A percentile compares a stretch with the other conserved stretches of the same genome.
Evolutionary conservation across 2,797 vertebrate species (phyloP).

Genomic region (Sebastolobus altivelis): DNA sequence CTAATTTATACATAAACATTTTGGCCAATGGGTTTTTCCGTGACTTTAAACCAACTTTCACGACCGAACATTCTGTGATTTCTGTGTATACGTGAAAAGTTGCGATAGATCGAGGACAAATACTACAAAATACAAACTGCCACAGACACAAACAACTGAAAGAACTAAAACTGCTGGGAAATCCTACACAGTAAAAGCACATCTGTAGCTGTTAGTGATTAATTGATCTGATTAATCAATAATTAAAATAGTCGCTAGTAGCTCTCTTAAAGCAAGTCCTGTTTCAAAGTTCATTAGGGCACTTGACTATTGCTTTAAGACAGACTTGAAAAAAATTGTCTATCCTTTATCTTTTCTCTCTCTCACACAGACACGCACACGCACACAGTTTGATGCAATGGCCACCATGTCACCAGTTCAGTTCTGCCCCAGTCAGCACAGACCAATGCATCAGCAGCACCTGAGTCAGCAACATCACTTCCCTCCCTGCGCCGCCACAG

Average conservation of each 20-base stretch:
- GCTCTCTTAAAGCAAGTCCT: neutral
- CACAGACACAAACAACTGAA: too few relatives aligned
- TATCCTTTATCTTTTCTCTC: neutral
- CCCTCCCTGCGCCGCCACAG: slow-evolving; percentile 39
- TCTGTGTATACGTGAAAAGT: neutral
- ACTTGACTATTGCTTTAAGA: neutral
- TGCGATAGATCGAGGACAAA: neutral
- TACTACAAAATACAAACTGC: too few relatives aligned
- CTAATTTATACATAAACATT: neutral
- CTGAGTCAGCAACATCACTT: slow-evolving; percentile 77
- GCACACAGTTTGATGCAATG: neutral
- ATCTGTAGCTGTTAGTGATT: neutral
- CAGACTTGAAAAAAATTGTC: neutral
- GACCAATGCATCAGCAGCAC: slow-evolving; percentile 39
- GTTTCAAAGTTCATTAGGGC: neutral
- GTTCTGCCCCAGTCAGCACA: slow-evolving; percentile 58
- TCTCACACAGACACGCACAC: neutral
- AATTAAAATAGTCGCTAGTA: neutral
- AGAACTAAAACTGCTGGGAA: too few relatives aligned
- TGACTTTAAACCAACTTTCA: neutral
- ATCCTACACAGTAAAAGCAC: neutral
- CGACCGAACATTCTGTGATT: neutral
- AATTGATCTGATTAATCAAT: neutral
- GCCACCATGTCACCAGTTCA: slow-evolving; percentile 5
- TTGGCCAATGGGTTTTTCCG: neutral